Evolutionary conservation across 2,888 invertebrate genomes (phyloP), one percentile per base, ranked within the genome.

Genomic region (Lysandra bellargus): DNA sequence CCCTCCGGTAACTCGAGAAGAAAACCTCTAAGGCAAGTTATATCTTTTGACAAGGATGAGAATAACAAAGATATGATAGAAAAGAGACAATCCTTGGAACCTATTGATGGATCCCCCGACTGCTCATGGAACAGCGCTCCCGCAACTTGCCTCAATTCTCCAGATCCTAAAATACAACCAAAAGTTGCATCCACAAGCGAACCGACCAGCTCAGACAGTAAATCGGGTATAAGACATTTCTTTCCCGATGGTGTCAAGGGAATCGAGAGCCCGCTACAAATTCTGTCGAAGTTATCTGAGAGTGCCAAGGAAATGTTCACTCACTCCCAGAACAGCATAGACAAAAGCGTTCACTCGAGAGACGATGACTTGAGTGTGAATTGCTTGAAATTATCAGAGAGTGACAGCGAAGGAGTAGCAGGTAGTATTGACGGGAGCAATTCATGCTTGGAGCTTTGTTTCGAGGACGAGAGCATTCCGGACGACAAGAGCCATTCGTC

Each of bases 81-180:
- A 80, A 89, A 86, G 82, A 88, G n/a, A 37, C 40, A 87, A 80
- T 81, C 85, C 2, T 73, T 84, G 14, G 85, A 85, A 61, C 80
- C 84, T 9, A 81, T 83, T 44, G 86, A 88, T 72, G 84, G 84
- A 79, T 80, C 82, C 23, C 86, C 87, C 79, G 88, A 88, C 33
- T 86, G 88, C 0, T 84, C 84, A 49, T 95, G 95, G 85, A 93
- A 92, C 69, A 96, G 96, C 87, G 96, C 96, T 44, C 96, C 96
- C 4, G 92, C 96, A 0, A 96, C 96, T 23, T 96, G 96, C 83
- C 91, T 96, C 1, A 96, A 95, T 85, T 96, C 96, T 5, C 96
- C 96, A 44, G 95, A 92, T 80, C 89, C 93, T 4, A 89, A 91
- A 83, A 84, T 86, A 4, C 84, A 85, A 12, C 84, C 87, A 3